Conservation (phyloP, 2,888 invertebrate species). For the Steinernema carpocapsae region DNA sequence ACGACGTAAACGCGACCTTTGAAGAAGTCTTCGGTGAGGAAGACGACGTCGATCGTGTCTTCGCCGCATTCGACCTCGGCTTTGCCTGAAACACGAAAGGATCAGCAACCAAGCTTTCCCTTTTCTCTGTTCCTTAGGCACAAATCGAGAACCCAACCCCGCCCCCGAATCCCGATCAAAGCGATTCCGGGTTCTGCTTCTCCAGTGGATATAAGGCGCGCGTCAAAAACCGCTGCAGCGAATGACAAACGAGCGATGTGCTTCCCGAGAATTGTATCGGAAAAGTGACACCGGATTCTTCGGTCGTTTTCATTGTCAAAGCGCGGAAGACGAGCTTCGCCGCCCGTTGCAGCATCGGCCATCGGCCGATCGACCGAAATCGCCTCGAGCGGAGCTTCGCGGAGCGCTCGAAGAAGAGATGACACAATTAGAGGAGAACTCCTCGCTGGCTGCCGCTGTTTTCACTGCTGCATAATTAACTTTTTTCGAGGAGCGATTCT, state of each 20-base stretch:
- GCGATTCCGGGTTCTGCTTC: neutral
- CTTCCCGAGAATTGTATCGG: neutral
- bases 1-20: slow-evolving; percentile 65
- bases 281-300: slow-evolving; percentile 18
- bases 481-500: slow-evolving; percentile 8
- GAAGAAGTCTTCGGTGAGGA: slow-evolving; percentile 59
- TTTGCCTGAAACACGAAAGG: slow-evolving; percentile 52
- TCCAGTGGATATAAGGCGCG: neutral
- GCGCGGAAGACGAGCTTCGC: neutral
- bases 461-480: slow-evolving; percentile 33
- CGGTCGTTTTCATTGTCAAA: slow-evolving; percentile 1
- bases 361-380: neutral
- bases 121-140: too few species aligned
- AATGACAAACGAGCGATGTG: slow-evolving; percentile 14
- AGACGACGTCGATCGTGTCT: slow-evolving; percentile 66
- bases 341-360: slow-evolving; percentile 9
- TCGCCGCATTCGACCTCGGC: slow-evolving; percentile 68
- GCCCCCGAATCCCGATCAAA: neutral
- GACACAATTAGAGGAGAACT: slow-evolving; percentile 27
- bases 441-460: slow-evolving; percentile 9
- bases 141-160: too few species aligned
- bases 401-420: slow-evolving; percentile 16
- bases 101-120: too few species aligned
- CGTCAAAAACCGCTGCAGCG: too few species aligned
- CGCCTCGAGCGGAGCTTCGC: slow-evolving; percentile 21